phyloP scores from a whole-genome alignment of 1,140 invertebrate species.

The Procambarus clarkii region DNA sequence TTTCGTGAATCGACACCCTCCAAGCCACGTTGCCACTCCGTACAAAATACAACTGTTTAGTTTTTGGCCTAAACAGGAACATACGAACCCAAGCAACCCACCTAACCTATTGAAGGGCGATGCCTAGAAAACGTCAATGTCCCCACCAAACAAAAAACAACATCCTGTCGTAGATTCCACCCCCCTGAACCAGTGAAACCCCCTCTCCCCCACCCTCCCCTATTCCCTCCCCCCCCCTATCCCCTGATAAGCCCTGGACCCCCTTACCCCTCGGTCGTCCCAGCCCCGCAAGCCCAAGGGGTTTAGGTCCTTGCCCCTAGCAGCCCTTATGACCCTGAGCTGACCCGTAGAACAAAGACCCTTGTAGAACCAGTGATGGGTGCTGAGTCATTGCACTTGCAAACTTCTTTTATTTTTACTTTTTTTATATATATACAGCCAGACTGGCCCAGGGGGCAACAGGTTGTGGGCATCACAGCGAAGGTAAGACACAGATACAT shows the following conservation, averaged over 20 bases:
- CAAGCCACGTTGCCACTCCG: no score
- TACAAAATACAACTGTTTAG: no score
- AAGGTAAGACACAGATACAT: neutral
- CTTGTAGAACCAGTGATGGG: conserved; percentile 11
- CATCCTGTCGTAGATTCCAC: no score
- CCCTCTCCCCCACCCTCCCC: neutral
- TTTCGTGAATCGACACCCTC: no score
- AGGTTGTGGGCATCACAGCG: neutral
- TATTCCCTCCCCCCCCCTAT: conserved; percentile 30
- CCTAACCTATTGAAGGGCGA: no score
- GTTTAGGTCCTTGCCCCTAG: conserved; percentile 38
- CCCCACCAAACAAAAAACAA: no score
- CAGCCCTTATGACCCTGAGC: conserved; percentile 26
- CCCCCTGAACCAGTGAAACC: no score
- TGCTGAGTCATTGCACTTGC: conserved; percentile 2
- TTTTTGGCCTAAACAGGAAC: no score
- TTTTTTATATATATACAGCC: no score
- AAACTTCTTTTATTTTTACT: neutral
- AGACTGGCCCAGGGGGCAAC: neutral
- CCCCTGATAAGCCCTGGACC: conserved; percentile 32
- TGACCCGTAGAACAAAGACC: conserved; percentile 33
- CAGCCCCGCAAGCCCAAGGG: conserved; percentile 16
- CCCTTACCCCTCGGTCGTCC: neutral
- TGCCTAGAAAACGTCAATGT: no score
- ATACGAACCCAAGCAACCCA: no score